A percentile compares a stretch with the other conserved stretches of the same genome.
phyloP scores from a whole-genome alignment of 2,113 vertebrate genomes.

The Irena cyanogastra region DNA sequence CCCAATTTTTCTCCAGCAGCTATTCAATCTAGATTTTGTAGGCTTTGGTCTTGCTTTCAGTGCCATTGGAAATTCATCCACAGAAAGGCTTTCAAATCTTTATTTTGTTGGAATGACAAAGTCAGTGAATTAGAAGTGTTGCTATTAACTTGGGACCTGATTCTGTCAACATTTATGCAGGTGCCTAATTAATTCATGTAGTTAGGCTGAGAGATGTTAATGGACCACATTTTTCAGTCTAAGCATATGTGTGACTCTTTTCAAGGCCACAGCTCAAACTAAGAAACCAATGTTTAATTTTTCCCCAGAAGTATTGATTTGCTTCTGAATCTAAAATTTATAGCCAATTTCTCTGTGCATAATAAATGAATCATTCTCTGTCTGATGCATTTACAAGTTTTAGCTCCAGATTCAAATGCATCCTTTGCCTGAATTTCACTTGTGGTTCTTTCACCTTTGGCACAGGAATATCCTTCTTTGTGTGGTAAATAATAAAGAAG shows the following conservation, averaged over 20 bases:
- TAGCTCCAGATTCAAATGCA: neutral
- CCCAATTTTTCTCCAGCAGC: neutral
- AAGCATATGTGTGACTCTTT: neutral
- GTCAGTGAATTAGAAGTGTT: neutral
- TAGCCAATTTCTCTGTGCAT: neutral
- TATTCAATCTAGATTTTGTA: neutral
- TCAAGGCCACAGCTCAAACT: neutral
- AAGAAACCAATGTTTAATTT: neutral
- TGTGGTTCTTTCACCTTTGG: neutral
- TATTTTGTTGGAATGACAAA: neutral
- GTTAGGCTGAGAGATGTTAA: neutral
- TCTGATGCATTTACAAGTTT: neutral
- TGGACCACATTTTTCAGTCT: neutral
- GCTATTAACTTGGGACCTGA: neutral
- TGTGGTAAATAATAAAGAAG: neutral
- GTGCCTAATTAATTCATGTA: constrained; percentile 13
- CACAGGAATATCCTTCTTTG: neutral
- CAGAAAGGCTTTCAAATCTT: neutral
- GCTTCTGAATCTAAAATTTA: neutral
- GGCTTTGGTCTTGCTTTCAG: neutral
- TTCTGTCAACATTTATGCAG: constrained; percentile 13
- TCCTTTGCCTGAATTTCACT: neutral
- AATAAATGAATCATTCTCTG: neutral
- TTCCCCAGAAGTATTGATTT: neutral
- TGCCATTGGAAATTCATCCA: neutral